Base-by-base conservation (phyloP, 2,888 invertebrate species). In the Hylaea fasciaria region DNA sequence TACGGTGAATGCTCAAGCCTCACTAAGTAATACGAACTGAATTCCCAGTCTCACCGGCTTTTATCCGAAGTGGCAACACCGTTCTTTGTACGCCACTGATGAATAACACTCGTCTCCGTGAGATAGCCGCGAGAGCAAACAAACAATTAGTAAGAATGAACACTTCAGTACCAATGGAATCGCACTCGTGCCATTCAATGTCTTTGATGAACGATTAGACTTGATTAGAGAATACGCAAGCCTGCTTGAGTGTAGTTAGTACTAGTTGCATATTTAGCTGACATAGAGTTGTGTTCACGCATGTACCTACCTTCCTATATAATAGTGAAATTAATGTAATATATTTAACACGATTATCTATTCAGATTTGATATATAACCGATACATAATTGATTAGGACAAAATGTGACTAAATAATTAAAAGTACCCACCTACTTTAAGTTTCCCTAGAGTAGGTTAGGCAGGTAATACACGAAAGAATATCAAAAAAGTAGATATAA, bases 101-200 rank as follows among this genome's bases (percentile, higher is more conserved):
- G 46, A 46, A 50, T 35, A 55, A 55, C 60, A 60, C 59, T 60
- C 32, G n/a, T 16, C 17, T 41, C 28, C n/a, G 32, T 44, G 53
- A 53, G 53, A 59, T 44, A 45, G 17, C 46, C 16, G 13, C 37
- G 16, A 40, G 28, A 45, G 50, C 46, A 60, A 60, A 60, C 35
- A 60, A 55, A 51, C 55, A 60, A 55, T 60, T 55, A 47, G 47
- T 55, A 17, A 55, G 60, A 55, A 60, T 40, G 12, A 22, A 35
- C 55, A 10, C 50, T 60, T 16, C 14, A 55, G 9, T 40, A 44
- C 32, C 49, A 46, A 55, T 60, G 28, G 41, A 41, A 46, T 60
- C 39, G 37, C 46, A 54, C 49, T 59, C 29, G 16, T 35, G 13
- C 22, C 28, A 28, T 47, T 46, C 22, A 16, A 49, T 29, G 49